phyloP scores from a whole-genome alignment of 2,797 vertebrate species.

The Lepus oiostolus region DNA sequence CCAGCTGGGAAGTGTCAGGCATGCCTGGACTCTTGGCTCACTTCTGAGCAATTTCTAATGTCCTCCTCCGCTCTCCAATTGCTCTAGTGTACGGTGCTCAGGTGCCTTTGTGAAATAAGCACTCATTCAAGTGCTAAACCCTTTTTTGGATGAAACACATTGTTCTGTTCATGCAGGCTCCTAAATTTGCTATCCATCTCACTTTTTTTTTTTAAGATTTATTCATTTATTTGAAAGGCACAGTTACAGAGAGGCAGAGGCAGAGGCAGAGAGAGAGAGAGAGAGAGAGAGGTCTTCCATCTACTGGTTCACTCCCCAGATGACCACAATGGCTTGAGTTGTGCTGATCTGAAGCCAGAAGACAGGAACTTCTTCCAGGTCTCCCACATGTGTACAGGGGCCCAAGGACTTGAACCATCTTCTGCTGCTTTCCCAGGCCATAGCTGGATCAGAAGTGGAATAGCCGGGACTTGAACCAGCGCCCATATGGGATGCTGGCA shows the following conservation, averaged over 20 bases:
- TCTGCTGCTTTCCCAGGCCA: no score
- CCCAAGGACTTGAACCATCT: no score
- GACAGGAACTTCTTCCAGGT: no score
- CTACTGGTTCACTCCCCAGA: no score
- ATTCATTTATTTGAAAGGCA: neutral
- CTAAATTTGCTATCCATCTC: neutral
- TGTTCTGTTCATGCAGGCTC: slow-evolving; percentile 21
- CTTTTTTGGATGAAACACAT: neutral
- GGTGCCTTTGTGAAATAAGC: slow-evolving; percentile 43
- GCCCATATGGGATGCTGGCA: neutral
- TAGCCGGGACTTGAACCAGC: no score
- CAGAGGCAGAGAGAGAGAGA: no score
- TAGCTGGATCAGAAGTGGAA: no score
- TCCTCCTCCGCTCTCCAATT: slow-evolving; percentile 17
- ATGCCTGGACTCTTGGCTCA: neutral
- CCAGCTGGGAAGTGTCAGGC: neutral
- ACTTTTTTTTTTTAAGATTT: neutral
- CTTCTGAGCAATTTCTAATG: slow-evolving; percentile 30
- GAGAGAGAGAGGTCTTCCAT: no score
- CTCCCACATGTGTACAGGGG: no score
- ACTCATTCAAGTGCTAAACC: neutral
- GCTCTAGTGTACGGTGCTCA: slow-evolving; percentile 1
- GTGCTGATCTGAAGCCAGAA: no score
- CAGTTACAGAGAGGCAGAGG: no score
- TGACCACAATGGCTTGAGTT: no score